A percentile compares a stretch with the other conserved stretches of the same genome.
Evolutionary conservation across 1,140 invertebrate genomes (phyloP).

Genomic region (Subanguina moxae): DNA sequence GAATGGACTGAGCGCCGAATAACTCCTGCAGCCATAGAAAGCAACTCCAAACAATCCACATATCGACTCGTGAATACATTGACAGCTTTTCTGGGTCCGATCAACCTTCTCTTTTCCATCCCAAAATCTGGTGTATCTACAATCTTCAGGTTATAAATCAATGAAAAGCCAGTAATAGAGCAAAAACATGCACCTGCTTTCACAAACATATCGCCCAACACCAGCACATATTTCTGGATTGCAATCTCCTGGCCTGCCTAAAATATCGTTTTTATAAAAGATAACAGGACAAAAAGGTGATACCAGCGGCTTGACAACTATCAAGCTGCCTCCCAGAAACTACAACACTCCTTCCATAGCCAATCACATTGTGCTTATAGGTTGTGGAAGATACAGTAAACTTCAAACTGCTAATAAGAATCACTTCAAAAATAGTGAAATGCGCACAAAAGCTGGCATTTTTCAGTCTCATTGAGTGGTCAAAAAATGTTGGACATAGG

Average conservation of each 20-base stretch:
- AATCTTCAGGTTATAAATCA: not conserved
- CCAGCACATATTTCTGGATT: not conserved
- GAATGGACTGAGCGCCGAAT: not conserved
- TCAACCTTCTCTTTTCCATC: slow-evolving; percentile 1
- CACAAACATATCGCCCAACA: not conserved
- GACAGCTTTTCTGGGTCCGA: slow-evolving; percentile 11
- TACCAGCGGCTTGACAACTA: not conserved
- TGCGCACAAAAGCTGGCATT: not conserved
- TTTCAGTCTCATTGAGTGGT: too few species aligned
- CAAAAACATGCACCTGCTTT: not conserved
- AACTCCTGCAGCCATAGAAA: not conserved
- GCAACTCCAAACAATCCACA: slow-evolving; percentile 5
- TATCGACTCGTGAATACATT: slow-evolving; percentile 7
- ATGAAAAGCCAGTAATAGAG: not conserved
- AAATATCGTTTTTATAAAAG: too few species aligned
- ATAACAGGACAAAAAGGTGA: too few species aligned
- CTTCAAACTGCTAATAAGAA: too few species aligned
- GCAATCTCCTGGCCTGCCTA: slow-evolving; percentile 10
- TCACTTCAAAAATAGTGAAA: not conserved
- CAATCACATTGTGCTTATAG: too few species aligned
- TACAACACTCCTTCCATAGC: too few species aligned
- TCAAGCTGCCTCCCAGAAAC: not conserved
- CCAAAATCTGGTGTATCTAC: slow-evolving; percentile 11
- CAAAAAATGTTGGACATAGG: too few species aligned
- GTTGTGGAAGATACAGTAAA: not conserved